phyloP scores from a whole-genome alignment of 1,140 invertebrate genomes.

The Ylistrum balloti region DNA sequence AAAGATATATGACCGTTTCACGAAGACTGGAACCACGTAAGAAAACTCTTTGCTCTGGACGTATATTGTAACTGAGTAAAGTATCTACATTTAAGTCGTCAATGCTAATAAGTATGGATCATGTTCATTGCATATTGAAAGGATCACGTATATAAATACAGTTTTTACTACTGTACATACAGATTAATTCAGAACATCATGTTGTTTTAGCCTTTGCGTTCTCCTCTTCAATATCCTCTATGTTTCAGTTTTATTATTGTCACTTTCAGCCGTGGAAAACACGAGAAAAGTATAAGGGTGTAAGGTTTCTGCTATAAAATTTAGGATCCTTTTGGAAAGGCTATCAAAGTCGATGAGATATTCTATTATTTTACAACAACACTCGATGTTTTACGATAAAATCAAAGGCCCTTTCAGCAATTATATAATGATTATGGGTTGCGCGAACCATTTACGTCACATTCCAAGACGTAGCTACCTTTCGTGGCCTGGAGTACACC shows the following conservation, averaged over 20 bases:
- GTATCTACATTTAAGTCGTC: too few species aligned
- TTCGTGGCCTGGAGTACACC: neutral
- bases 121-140: too few species aligned
- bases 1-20: too few species aligned
- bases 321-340: conserved; percentile 7
- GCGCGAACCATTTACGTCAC: neutral
- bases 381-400: conserved; percentile 13
- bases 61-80: too few species aligned
- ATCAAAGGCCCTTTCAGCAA: neutral
- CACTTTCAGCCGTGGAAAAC: neutral
- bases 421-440: conserved; percentile 23
- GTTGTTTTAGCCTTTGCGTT: neutral
- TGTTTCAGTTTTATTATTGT: neutral
- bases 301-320: conserved; percentile 18
- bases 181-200: neutral
- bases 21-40: too few species aligned
- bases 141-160: neutral
- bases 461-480: neutral
- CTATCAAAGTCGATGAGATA: neutral
- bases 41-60: too few species aligned
- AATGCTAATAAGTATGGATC: too few species aligned
- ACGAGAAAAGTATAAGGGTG: neutral
- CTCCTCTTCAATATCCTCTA: neutral
- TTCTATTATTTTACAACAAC: neutral
- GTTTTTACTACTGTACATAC: neutral